Percentiles rank a stretch among this genome's conserved stretches.
Conservation (phyloP, 2,113 vertebrate genomes). For the Meleagris gallopavo region DNA sequence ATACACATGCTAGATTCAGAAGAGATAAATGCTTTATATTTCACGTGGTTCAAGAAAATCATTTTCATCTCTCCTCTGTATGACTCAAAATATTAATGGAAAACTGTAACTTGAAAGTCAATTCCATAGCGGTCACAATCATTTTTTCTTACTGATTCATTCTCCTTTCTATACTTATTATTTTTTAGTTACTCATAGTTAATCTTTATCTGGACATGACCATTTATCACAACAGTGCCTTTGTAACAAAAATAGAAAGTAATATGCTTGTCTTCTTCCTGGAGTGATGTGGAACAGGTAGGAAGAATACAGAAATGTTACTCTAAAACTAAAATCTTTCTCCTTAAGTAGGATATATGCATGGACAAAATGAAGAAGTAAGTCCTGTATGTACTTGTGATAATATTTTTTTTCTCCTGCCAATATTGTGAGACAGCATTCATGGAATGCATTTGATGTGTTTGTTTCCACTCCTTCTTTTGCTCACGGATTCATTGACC, state of each 20-base stretch:
- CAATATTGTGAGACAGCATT: not conserved
- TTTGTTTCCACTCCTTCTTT: not conserved
- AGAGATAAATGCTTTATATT: conserved; percentile 17
- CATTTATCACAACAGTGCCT: not conserved
- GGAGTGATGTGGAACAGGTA: not conserved
- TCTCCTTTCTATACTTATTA: not conserved
- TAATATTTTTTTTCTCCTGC: not conserved
- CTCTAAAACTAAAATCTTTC: not conserved
- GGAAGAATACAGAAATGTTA: not conserved
- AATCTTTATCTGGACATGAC: not conserved
- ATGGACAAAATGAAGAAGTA: not conserved
- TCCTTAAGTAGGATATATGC: not conserved
- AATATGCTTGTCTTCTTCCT: not conserved
- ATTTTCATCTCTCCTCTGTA: not conserved
- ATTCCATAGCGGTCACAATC: not conserved
- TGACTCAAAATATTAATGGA: conserved; percentile 4
- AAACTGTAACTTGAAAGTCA: not conserved
- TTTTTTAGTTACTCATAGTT: not conserved
- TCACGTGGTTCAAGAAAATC: not conserved
- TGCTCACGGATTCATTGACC: fast-evolving
- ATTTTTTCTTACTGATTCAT: conserved; percentile 11
- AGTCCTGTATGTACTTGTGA: not conserved
- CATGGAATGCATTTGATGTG: no score
- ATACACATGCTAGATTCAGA: not conserved
- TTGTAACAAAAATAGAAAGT: conserved; percentile 16